Conservation (phyloP, 2,113 vertebrate genomes). For the Semnornis frantzii region DNA sequence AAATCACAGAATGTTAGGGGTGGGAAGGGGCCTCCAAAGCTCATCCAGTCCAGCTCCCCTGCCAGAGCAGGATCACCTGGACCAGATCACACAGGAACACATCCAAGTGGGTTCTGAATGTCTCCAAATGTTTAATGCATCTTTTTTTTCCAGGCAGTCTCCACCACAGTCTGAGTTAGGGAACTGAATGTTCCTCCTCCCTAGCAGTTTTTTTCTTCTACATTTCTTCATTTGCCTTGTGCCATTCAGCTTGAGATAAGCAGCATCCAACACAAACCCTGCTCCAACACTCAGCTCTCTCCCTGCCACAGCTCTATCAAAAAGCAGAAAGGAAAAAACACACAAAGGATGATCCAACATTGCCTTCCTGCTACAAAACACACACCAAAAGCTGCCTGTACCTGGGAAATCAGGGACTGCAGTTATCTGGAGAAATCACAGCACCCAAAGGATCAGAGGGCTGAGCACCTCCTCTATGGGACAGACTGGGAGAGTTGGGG, state of each 20-base stretch:
- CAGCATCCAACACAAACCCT: neutral
- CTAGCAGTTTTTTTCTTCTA: neutral
- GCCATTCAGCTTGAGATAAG: neutral
- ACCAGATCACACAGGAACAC: no score
- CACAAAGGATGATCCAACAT: neutral
- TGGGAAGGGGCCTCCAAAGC: no score
- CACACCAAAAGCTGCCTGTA: neutral
- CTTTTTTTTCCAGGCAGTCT: neutral
- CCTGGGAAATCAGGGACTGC: neutral
- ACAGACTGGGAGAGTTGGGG: no score
- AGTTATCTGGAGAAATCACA: neutral
- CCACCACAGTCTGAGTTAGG: neutral
- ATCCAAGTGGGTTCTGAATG: no score
- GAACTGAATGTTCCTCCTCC: slow-evolving; percentile 25
- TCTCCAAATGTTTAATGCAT: neutral
- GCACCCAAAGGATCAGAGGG: no score
- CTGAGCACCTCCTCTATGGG: no score
- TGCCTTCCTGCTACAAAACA: neutral
- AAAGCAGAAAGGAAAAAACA: neutral
- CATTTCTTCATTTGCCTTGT: slow-evolving; percentile 7
- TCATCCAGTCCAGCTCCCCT: no score
- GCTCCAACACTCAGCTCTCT: neutral
- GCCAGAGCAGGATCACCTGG: no score
- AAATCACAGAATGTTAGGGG: neutral
- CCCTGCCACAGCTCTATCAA: neutral